A percentile compares a stretch with the other conserved stretches of the same genome.
These are phyloP conservation scores for Phalanger gymnotis DNA, from an alignment of 2,797 vertebrate genomes.

Conservation along the genomic window DNA sequence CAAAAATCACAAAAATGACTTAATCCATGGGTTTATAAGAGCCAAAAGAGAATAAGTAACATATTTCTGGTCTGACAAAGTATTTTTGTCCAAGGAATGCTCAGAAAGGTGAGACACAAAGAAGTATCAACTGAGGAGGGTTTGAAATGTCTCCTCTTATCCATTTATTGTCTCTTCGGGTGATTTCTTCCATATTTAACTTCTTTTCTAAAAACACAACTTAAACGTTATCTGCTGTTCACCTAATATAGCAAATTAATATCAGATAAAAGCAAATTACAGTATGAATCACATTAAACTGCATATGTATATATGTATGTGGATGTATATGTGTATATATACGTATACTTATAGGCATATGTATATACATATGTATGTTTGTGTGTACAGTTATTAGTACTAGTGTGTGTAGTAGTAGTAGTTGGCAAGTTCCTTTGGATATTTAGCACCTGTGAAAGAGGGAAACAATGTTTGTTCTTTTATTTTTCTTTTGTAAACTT, in stretches of 20 bases:
- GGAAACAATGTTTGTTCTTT: too few relatives aligned
- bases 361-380: too few relatives aligned
- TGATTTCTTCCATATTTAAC: not conserved
- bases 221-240: not conserved
- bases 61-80: too few relatives aligned
- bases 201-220: slow-evolving; percentile 4
- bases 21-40: not conserved
- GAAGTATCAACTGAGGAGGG: not conserved
- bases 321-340: too few relatives aligned
- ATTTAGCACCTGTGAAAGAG: too few relatives aligned
- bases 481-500: too few relatives aligned
- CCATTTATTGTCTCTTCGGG: not conserved
- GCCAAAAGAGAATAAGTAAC: not conserved
- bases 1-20: rapidly evolving
- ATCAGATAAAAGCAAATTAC: not conserved
- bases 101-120: not conserved
- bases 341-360: too few relatives aligned
- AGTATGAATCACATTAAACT: not conserved
- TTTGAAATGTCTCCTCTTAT: not conserved
- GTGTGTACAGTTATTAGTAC: too few relatives aligned
- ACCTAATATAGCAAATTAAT: not conserved
- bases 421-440: too few relatives aligned
- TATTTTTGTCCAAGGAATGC: too few relatives aligned
- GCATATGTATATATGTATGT: too few relatives aligned
- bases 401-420: too few relatives aligned